Percentiles rank a stretch among this genome's conserved stretches.
phyloP scores from a whole-genome alignment of 2,888 invertebrate genomes.

The Andrena praecox region DNA sequence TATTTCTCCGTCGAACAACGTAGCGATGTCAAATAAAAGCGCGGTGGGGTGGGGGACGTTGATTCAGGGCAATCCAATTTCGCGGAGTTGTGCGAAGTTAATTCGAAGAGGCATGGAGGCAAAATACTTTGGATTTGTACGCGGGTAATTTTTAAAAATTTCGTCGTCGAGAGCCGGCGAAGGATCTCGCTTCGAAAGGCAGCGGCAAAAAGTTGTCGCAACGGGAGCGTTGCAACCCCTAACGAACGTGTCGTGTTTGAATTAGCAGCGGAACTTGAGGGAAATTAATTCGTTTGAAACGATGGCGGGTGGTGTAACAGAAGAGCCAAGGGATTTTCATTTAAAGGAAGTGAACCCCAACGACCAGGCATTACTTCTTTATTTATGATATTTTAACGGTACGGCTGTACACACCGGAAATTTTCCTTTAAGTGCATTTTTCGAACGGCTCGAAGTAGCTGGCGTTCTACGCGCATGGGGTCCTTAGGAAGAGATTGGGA shows the following conservation, averaged over 20 bases:
- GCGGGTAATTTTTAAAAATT: no score
- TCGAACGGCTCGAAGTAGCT: background rate
- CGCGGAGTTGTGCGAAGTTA: no score
- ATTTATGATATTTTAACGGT: slow-evolving; percentile 29
- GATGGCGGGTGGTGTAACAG: background rate
- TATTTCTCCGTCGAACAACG: no score
- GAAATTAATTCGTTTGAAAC: slow-evolving; percentile 22
- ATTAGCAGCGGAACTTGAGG: slow-evolving; percentile 24
- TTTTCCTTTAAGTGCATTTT: slow-evolving; percentile 9
- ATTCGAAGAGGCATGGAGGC: no score
- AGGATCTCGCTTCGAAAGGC: no score
- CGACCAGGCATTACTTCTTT: slow-evolving; percentile 23
- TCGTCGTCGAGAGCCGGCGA: no score
- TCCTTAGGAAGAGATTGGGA: slow-evolving; percentile 11
- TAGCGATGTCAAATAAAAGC: no score
- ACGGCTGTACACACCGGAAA: slow-evolving; percentile 14
- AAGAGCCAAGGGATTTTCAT: slow-evolving; percentile 8
- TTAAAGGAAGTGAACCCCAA: slow-evolving; percentile 19
- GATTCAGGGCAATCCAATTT: no score
- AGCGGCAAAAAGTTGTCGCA: background rate
- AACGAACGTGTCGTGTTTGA: slow-evolving; percentile 22
- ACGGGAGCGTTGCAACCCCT: background rate
- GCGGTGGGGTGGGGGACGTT: no score
- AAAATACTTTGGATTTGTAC: no score
- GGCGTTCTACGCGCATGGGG: background rate